A percentile compares a stretch with the other conserved stretches of the same genome.
These are phyloP conservation scores for Cistogaster globosa DNA, from an alignment of 2,888 invertebrate genomes.

Conservation along the genomic window DNA sequence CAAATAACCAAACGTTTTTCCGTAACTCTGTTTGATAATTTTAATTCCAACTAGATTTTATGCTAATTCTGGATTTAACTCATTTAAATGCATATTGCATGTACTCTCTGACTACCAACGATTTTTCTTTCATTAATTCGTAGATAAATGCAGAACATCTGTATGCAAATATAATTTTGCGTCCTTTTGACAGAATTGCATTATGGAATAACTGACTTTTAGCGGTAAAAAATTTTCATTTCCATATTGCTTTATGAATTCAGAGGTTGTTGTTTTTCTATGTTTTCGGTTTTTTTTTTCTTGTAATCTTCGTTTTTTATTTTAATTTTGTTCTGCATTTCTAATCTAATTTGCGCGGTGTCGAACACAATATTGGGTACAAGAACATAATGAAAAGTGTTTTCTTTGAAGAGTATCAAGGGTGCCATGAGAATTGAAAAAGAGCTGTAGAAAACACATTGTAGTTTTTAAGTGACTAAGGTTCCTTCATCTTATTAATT, in stretches of 20 bases:
- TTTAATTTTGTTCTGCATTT: constrained; percentile 48
- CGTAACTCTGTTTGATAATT: background rate
- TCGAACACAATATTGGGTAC: constrained; percentile 22
- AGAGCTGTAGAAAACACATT: constrained; percentile 8
- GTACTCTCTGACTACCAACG: background rate
- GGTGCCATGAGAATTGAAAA: background rate
- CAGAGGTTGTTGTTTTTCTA: constrained; percentile 15
- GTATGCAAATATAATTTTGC: constrained; percentile 22
- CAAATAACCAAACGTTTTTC: background rate
- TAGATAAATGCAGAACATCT: constrained; percentile 35
- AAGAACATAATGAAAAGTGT: background rate
- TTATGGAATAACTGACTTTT: constrained; percentile 1
- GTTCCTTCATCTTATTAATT: constrained; percentile 41
- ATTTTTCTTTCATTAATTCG: constrained; percentile 4
- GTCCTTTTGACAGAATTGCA: background rate
- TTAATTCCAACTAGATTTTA: constrained; percentile 40
- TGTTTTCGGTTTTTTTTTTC: constrained; percentile 1
- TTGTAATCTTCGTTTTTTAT: background rate
- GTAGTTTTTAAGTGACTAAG: constrained; percentile 37
- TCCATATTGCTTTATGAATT: constrained; percentile 45
- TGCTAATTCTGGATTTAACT: constrained; percentile 38
- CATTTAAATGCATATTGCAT: constrained; percentile 47
- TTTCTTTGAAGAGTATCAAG: background rate
- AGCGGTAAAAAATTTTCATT: constrained; percentile 26
- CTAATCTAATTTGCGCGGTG: constrained; percentile 65